phyloP scores from a whole-genome alignment of 2,888 invertebrate genomes.

The Tethea ocularis region DNA sequence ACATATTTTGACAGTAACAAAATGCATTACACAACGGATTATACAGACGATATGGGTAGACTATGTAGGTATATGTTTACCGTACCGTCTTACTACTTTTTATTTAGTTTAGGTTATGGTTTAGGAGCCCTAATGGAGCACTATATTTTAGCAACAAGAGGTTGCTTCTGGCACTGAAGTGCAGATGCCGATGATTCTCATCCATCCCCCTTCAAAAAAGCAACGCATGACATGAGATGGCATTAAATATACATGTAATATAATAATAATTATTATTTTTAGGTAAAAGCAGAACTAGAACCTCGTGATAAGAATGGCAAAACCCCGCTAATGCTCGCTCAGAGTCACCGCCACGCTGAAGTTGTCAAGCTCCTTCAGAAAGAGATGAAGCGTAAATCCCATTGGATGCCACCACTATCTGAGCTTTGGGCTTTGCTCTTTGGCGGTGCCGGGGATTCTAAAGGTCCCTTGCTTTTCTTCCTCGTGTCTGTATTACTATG shows the following conservation, averaged over 20 bases:
- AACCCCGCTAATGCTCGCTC: constrained; percentile 94
- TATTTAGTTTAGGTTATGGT: too few relatives aligned
- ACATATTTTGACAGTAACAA: too few relatives aligned
- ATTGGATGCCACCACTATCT: constrained; percentile 94
- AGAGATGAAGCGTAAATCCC: constrained; percentile 91
- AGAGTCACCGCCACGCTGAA: constrained; percentile 93
- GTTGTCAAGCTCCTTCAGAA: constrained; percentile 92
- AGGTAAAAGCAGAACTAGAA: constrained; percentile 94
- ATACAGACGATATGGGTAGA: too few relatives aligned
- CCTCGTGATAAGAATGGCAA: constrained; percentile 96
- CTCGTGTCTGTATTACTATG: constrained; percentile 93
- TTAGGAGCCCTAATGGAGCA: too few relatives aligned
- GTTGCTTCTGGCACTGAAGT: too few relatives aligned
- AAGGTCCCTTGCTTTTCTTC: constrained; percentile 93
- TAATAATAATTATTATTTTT: constrained; percentile 20
- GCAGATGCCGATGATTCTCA: too few relatives aligned
- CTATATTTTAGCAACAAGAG: too few relatives aligned
- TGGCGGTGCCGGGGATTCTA: constrained; percentile 95
- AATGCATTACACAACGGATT: too few relatives aligned
- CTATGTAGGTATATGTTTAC: too few relatives aligned
- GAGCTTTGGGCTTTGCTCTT: constrained; percentile 95
- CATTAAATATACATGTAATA: not conserved
- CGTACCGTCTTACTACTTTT: too few relatives aligned
- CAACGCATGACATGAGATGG: too few relatives aligned
- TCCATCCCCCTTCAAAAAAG: too few relatives aligned